phyloP scores from a whole-genome alignment of 2,113 vertebrate genomes.

The Thalassarche chlororhynchos region DNA sequence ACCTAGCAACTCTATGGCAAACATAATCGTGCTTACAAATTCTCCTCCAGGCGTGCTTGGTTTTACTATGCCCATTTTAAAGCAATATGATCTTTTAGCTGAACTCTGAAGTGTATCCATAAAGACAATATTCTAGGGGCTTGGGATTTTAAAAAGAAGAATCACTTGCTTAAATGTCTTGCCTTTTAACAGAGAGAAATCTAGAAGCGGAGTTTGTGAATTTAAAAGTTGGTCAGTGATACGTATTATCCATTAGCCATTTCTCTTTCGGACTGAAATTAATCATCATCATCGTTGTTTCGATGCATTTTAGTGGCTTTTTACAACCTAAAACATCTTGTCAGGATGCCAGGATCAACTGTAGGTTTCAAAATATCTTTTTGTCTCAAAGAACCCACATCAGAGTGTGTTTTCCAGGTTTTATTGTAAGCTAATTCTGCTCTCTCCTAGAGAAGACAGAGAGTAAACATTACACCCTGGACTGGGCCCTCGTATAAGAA shows the following conservation, averaged over 20 bases:
- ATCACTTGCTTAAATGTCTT: not conserved
- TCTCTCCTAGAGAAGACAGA: not conserved
- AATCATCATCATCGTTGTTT: not conserved
- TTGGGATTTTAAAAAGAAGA: not conserved
- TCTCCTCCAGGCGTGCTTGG: conserved; percentile 61
- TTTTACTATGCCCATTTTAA: conserved; percentile 66
- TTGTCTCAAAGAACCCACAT: not conserved
- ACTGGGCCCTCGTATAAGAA: not conserved
- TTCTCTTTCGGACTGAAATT: not conserved
- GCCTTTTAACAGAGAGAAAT: not conserved
- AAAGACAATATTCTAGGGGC: conserved; percentile 4
- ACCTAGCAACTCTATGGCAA: conserved; percentile 56
- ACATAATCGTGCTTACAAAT: conserved; percentile 42
- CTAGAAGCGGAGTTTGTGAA: not conserved
- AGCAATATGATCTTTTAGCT: conserved; percentile 67
- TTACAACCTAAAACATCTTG: not conserved
- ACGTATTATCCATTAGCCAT: not conserved
- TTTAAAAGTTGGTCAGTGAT: not conserved
- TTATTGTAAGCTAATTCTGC: not conserved
- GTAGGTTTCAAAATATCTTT: not conserved
- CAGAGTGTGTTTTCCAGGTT: not conserved
- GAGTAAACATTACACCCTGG: not conserved
- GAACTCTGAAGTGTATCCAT: conserved; percentile 55
- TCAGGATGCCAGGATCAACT: not conserved
- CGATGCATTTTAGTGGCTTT: not conserved